Evolutionary conservation across 2,113 vertebrate genomes (phyloP), one percentile per base, ranked within the genome.

Genomic region (Scophthalmus maximus): DNA sequence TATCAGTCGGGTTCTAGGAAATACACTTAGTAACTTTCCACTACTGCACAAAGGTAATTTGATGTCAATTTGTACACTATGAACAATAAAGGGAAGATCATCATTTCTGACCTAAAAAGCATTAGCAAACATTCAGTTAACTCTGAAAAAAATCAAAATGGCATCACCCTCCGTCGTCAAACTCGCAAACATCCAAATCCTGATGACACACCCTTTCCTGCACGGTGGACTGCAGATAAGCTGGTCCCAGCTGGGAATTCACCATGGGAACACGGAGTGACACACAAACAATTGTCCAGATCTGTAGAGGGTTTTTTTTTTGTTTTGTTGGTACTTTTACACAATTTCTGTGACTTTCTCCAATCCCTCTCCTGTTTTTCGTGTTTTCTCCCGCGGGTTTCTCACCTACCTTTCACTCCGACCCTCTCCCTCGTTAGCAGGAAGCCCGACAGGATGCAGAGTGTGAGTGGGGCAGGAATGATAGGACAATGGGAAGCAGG

Each of bases 401-500:
- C 29, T 40, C 29, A 30, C 58, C 14, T 44, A 15, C 51, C 10
- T 59, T 18, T 47, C 57, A 55, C 42, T 49, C 42, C 36, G 57
- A 59, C 40, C 25, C 71, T 34, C 4, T 29, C 52, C 47, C 61
- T 52, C 59, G 29, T 57, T 26, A 42, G 78, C 89, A 94, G 93
- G 93, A 94, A 93, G 83, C 76, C 80, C 76, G 79, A 89, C 92
- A 93, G 93, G 93, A 94, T 92, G 90, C 80, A 62, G 84, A 87
- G 75, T 78, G 67, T 86, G 91, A 89, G 87, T 90, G 92, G 77
- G 82, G 78, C 86, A 79, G 82, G 91, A 91, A 88, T 91, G 93
- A 93, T 92, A 94, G 92, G 91, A 94, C 91, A 92, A 91, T 90
- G 90, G 91, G 92, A 94, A 92, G 86, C 85, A 82, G 87, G 88